Evolutionary conservation across 2,113 vertebrate species (phyloP), one percentile per base, ranked within the genome.

Genomic region (Taxidea taxus): DNA sequence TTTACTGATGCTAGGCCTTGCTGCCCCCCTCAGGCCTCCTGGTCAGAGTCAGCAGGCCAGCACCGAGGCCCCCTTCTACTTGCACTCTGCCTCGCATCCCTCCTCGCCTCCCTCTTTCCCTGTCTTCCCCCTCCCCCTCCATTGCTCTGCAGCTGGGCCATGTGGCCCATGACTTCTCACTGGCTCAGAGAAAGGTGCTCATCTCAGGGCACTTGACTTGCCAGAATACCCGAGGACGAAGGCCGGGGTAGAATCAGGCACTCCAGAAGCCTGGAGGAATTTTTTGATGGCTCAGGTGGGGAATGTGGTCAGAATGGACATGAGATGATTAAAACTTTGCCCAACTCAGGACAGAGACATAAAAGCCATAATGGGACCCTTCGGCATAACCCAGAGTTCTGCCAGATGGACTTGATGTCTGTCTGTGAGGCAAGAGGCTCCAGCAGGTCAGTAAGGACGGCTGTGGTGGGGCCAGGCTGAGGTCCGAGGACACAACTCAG

Each of bases 81-180:
- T 7, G 0, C 18, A 4, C 8, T 12, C 8, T 1, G 7, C 70
- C 75, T 25, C 7, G 2, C 0, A 4, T 7, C 18, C 7, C 21
- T 31, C 25, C 29, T n/a, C 11, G 1, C 37, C 25, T 72, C 1
- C 2, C n/a, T 18, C 4, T 47, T 37, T 5, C 31, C 0, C 0
- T 23, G 37, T 60, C 34, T 49, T n/a, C 10, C 7, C 1, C 66
- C 64, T 13, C 66, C 66, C 7, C 66, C 15, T 37, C 6, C 1
- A 10, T 5, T 10, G 44, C 39, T 39, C 42, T 29, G 42, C 8
- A 27, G 44, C 66, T 27, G 20, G 9, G 66, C 39, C 4, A 4
- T 15, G 8, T 42, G 10, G 4, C 6, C 14, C n/a, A 2, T 42
- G 39, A 8, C 1, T 62, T 74, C 27, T 60, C 39, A n/a, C 39